A percentile compares a stretch with the other conserved stretches of the same genome.
Conservation (phyloP, 2,888 invertebrate species). For the Clepsis dumicolana region DNA sequence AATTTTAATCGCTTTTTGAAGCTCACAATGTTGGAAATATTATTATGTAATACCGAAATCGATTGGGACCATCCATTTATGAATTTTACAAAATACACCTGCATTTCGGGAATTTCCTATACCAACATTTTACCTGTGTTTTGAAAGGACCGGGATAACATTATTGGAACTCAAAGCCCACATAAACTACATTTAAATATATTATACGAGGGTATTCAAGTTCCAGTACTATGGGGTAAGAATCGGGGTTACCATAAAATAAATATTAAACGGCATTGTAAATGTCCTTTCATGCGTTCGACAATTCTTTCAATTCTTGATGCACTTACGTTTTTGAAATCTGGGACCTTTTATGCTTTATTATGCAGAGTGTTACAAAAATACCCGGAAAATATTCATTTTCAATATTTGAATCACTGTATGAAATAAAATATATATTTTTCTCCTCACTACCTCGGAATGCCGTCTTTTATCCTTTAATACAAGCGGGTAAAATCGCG, state of each 20-base stretch:
- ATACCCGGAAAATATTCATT: no score
- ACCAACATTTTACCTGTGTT: constrained; percentile 15
- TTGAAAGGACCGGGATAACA: constrained; percentile 11
- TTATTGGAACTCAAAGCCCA: not conserved
- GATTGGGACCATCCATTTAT: not conserved
- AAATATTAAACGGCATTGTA: not conserved
- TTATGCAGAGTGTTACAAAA: no score
- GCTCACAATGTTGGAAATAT: not conserved
- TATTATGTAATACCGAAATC: not conserved
- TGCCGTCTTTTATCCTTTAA: no score
- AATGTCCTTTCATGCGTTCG: not conserved
- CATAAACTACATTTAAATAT: constrained; percentile 6
- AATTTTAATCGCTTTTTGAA: not conserved
- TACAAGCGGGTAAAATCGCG: no score
- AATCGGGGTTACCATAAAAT: not conserved
- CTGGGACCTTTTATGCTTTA: no score
- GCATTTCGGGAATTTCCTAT: not conserved
- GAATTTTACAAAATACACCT: not conserved
- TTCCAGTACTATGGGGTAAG: not conserved
- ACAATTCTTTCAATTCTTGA: not conserved
- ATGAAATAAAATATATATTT: no score
- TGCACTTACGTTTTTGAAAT: not conserved
- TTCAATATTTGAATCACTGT: no score
- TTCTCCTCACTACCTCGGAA: no score
- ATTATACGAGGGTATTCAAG: not conserved